These are phyloP conservation scores for Donacobius atricapilla DNA, from an alignment of 2,113 vertebrate genomes.

Conservation along the genomic window DNA sequence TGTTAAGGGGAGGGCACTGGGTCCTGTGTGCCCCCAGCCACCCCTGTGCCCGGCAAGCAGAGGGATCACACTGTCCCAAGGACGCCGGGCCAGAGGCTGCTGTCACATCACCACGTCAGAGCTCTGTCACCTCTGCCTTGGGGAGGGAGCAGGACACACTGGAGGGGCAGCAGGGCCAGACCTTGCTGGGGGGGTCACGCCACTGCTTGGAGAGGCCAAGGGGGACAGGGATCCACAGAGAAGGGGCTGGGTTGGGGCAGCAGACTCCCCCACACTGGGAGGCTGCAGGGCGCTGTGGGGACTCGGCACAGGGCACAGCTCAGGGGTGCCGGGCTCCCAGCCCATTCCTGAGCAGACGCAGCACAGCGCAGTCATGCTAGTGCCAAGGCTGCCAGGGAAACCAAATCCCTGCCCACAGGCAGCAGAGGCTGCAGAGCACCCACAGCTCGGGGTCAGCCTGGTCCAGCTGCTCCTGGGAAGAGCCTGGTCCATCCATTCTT, in stretches of 20 bases:
- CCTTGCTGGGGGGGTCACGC: neutral
- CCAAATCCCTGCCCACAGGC: neutral
- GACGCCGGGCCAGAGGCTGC: neutral
- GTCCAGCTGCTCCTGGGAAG: neutral
- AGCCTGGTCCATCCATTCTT: neutral
- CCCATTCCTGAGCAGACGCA: fast-evolving
- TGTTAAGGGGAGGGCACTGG: neutral
- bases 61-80: fast-evolving
- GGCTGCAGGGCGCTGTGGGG: neutral
- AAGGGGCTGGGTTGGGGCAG: neutral
- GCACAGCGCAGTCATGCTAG: neutral
- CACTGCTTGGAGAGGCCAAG: neutral
- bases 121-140: neutral
- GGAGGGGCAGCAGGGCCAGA: neutral
- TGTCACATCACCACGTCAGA: neutral
- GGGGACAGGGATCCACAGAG: fast-evolving
- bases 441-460: neutral
- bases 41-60: fast-evolving
- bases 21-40: neutral
- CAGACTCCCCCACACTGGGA: neutral
- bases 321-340: neutral
- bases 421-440: neutral
- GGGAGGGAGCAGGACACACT: neutral
- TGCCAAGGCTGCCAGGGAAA: neutral
- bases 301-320: neutral